Conservation (phyloP, 2,888 invertebrate genomes). For the Brachynemurus nebulosus region DNA sequence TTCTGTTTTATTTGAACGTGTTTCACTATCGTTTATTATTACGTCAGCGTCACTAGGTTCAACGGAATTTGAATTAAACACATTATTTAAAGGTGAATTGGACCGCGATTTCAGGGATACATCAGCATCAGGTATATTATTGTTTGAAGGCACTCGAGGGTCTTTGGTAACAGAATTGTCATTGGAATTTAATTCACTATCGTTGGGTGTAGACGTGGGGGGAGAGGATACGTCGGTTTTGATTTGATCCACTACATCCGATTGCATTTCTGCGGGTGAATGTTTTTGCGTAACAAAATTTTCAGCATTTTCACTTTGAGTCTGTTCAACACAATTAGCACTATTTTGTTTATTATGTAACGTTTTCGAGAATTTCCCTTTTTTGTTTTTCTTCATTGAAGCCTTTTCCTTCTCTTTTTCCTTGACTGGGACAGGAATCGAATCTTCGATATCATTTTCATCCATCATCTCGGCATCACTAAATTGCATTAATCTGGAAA, state of each 20-base stretch:
- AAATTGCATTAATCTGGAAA: constrained; percentile 54
- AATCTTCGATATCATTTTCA: constrained; percentile 38
- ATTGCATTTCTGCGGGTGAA: too few relatives aligned
- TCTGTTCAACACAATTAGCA: background rate
- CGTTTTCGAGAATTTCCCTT: constrained; percentile 26
- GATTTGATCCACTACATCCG: background rate
- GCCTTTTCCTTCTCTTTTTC: constrained; percentile 17
- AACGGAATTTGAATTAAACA: background rate
- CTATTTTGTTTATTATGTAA: constrained; percentile 26
- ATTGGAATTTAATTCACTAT: too few relatives aligned
- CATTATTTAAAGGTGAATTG: constrained; percentile 1
- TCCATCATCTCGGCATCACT: constrained; percentile 55
- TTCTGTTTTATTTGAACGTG: constrained; percentile 3
- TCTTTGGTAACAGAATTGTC: too few relatives aligned
- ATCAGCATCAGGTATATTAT: constrained; percentile 7
- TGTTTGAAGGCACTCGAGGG: constrained; percentile 16
- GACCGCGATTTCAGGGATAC: constrained; percentile 3
- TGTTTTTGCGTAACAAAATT: too few relatives aligned
- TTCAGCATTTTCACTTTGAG: too few relatives aligned
- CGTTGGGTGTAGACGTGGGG: too few relatives aligned
- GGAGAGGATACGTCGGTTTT: too few relatives aligned
- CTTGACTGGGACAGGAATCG: constrained; percentile 27
- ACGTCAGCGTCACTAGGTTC: background rate
- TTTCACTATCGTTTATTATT: too few relatives aligned
- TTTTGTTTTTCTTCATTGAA: constrained; percentile 15